Evolutionary conservation across 2,797 vertebrate species (phyloP), one percentile per base, ranked within the genome.

Genomic region (Phoeniculus purpureus): DNA sequence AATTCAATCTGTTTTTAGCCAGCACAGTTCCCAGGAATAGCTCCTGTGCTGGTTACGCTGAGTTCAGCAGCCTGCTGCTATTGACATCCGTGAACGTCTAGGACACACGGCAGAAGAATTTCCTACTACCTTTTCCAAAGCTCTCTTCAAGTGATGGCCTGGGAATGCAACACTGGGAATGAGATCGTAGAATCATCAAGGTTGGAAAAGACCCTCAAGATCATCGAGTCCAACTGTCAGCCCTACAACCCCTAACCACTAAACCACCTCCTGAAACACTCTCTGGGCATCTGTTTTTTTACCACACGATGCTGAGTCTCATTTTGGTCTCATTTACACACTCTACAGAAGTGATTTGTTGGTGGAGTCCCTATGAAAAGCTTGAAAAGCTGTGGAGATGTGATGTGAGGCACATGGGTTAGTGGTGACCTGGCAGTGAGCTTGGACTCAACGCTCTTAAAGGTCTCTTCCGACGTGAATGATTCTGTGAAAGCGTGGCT

Each of bases 11-110:
- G 81, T n/a, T 95, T 92, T 91, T 71, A 81, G 67, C 75, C n/a
- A 40, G 91, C 93, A 84, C 56, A 75, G 43, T 92, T 86, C 77
- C 50, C 78, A 72, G 54, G 54, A 93, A 85, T 93, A 84, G 47
- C 55, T 4, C 55, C 89, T 60, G 80, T 92, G 62, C 85, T 45
- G 58, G 97, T 97, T 94, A 87, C 97, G 97, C 97, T 98, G 97
- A 98, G 96, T 97, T 95, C 96, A 97, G 98, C 97, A 97, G 97
- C 96, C 90, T 96, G 96, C 93, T 96, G 93, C 92, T 97, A 97
- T 97, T 97, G 96, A 98, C 97, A 97, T 96, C 92, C 81, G 82
- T 96, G 97, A 97, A 97, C 93, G 96, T 96, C 92, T 91, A 43
- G 64, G 82, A 93, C 60, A 93, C 83, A 91, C 82, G 85, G 45